Percentiles rank a stretch among this genome's conserved stretches.
Evolutionary conservation across 2,888 invertebrate species (phyloP).

Genomic region (Flexamia atlantica): DNA sequence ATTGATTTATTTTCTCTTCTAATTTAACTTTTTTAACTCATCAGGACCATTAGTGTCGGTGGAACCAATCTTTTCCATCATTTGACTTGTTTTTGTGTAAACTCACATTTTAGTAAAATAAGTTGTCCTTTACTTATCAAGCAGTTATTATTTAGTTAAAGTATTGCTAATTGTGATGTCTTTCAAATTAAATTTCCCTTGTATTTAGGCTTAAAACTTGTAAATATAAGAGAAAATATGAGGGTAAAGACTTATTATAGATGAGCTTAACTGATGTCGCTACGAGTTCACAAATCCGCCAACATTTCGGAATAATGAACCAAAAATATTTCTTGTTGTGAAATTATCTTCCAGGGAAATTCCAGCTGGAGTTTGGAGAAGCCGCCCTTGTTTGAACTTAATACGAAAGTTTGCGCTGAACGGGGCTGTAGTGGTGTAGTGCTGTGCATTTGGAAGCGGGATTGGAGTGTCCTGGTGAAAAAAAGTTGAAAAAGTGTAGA

Average conservation of each 20-base stretch:
- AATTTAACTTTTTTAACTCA: no score
- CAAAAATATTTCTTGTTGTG: not conserved
- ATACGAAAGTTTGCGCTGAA: slow-evolving; percentile 32
- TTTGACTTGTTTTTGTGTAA: no score
- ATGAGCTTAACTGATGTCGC: not conserved
- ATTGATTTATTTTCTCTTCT: no score
- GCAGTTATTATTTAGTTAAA: no score
- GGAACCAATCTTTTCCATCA: no score
- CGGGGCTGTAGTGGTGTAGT: no score
- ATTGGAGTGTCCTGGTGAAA: not conserved
- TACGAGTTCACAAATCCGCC: slow-evolving; percentile 5
- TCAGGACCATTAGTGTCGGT: no score
- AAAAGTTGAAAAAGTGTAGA: not conserved
- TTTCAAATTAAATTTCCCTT: no score
- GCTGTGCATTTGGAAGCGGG: slow-evolving; percentile 16
- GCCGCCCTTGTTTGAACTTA: slow-evolving; percentile 15
- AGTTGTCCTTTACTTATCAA: no score
- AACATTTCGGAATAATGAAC: not conserved
- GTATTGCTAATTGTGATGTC: no score
- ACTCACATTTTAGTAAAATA: no score
- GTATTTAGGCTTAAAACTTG: not conserved
- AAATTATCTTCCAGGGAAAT: slow-evolving; percentile 9
- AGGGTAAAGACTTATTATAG: not conserved
- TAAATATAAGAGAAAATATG: not conserved
- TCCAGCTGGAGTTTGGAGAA: slow-evolving; percentile 23